Base-by-base conservation (phyloP, 2,888 invertebrate genomes). In the Colletes collaris region DNA sequence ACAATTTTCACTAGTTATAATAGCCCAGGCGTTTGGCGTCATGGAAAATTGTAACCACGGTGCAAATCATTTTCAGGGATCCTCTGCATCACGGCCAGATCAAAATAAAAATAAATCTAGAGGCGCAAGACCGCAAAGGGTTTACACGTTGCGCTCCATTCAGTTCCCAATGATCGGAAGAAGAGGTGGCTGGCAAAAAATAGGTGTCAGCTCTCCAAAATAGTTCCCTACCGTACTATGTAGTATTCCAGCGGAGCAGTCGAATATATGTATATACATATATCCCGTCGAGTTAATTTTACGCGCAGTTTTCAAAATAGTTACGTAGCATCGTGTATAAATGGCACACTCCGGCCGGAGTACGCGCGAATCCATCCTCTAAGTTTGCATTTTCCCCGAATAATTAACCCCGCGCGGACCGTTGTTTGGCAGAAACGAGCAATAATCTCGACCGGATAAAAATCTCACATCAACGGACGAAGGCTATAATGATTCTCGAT, bases 271-370 rank as follows among this genome's bases (percentile, higher is more conserved):
- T 27, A 27, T 27, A 27, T 2, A 27, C 27, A 27, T 27, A 27
- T 27, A 27, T 69, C 60, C 64, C 56, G 19, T 16, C 49, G 37
- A 27, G 79, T 78, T 80, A 80, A 80, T 80, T 80, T 74, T 62
- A 56, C 52, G 46, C 40, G 65, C 58, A 44, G 63, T 64, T 63
- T 73, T 81, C 58, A 50, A 81, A 81, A 81, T 79, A 81, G 70
- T 63, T 50, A 11, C 52, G 46, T 44, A 35, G 66, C 49, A n/a
- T 76, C 68, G 76, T 63, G 63, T 70, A 73, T 80, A 80, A 80
- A 80, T 73, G 78, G 60, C 63, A 16, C 16, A 10, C 37, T 44
- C 44, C 55, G 63, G 52, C 44, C 46, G 40, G 37, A 35, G 46
- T 16, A 46, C 52, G 52, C 62, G 53, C n/a, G 44, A 46, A 52